Conservation (phyloP, 2,888 invertebrate species). For the Calephelis perditalis region DNA sequence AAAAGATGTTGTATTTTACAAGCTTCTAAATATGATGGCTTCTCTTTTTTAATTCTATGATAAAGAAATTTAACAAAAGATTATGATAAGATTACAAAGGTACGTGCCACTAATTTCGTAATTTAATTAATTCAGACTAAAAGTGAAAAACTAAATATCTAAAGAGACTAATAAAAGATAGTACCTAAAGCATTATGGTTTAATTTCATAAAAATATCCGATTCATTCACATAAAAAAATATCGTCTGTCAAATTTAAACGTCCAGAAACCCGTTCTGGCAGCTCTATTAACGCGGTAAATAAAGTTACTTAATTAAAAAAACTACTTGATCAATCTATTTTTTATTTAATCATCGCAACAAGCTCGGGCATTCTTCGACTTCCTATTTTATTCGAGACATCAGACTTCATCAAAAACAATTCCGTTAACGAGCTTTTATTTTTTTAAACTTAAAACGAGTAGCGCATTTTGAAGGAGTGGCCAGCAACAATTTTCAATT, state of each 20-base stretch:
- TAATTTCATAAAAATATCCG: not conserved
- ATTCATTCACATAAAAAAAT: conserved; percentile 2
- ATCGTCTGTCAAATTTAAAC: not conserved
- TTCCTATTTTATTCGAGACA: conserved; percentile 30
- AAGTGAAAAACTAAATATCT: too few species aligned
- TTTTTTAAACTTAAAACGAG: conserved; percentile 50
- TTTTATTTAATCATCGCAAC: conserved; percentile 39
- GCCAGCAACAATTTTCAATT: conserved; percentile 15
- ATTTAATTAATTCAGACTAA: too few species aligned
- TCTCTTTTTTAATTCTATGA: too few species aligned
- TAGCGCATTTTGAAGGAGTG: conserved; percentile 39
- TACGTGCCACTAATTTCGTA: too few species aligned
- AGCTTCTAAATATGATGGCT: too few species aligned
- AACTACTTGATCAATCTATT: conserved; percentile 26
- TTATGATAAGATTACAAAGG: not conserved
- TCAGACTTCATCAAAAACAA: conserved; percentile 51
- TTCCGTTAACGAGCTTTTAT: conserved; percentile 54
- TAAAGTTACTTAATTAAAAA: conserved; percentile 31
- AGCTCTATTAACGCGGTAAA: conserved; percentile 22
- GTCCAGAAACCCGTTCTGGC: conserved; percentile 11
- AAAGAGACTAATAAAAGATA: too few species aligned
- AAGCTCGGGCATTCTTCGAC: conserved; percentile 37
- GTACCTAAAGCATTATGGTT: not conserved
- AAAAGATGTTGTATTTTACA: too few species aligned
- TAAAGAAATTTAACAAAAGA: too few species aligned